Evolutionary conservation across 1,140 invertebrate species (phyloP), one percentile per base, ranked within the genome.

Genomic region (Megalopta genalis): DNA sequence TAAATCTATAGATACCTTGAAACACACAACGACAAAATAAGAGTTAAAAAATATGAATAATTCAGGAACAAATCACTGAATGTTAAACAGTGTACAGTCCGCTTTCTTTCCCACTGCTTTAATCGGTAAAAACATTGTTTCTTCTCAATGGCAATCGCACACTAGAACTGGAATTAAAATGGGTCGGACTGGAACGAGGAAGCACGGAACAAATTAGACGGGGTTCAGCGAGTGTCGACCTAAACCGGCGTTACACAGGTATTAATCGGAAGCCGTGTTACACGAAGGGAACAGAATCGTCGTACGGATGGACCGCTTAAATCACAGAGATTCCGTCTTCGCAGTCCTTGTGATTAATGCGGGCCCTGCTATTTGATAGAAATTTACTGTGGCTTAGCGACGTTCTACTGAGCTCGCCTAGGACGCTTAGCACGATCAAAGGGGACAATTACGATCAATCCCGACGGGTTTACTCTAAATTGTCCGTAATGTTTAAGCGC

Each of bases 351-450:
- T 70, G 65, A 83, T 83, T 70, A 84, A 77, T 78, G 42, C 59
- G 32, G 23, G 69, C 59, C 14, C 37, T 65, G 65, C 66, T 73
- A 74, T 83, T 82, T 78, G 64, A 77, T 82, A 84, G 82, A 73
- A 84, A 84, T 84, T 82, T 32, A 74, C 23, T 42, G 25, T 27
- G 59, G 52, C 81, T 82, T 64, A 59, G 46, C 52, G 27, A 62
- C 59, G 25, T 32, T n/a, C 57, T 9, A 21, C 63, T 62, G n/a
- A 79, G 49, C 23, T 42, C 39, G 18, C 46, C 25, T 23, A 71
- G 65, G 42, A 52, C 65, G 52, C 69, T 68, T 59, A n/a, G 49
- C 65, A 8, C 54, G 65, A 57, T 74, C 82, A 84, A 69, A 84
- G 57, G 46, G 52, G 49, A 77, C 37, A 60, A 25, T 57, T 59